Base-by-base conservation (phyloP, 2,113 vertebrate genomes). In the Colaptes auratus region DNA sequence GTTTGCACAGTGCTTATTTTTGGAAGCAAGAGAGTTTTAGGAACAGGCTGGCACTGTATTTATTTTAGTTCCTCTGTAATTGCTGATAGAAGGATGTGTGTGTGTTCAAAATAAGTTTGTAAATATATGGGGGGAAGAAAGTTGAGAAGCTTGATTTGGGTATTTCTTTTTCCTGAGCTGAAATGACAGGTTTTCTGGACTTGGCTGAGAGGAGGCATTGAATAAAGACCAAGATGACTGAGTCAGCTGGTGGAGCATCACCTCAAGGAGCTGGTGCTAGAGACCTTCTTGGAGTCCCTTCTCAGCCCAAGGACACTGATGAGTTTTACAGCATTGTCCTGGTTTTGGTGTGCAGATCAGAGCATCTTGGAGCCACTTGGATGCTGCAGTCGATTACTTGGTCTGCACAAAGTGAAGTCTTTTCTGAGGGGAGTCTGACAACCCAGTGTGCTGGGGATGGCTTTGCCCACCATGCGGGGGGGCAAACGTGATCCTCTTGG, bases 1-100 rank as follows among this genome's bases (percentile, higher is more conserved):
- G 91, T 96, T 97, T 96, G 95, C 48, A 39, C 39, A 70, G n/a
- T 69, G 60, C 56, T 92, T 96, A 88, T 95, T 97, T 96, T 93
- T 13, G 15, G 93, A 87, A 86, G 76, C 84, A 91, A 17, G 21
- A 77, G 46, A 86, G 30, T 65, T 96, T 94, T 73, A 84, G 88
- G 53, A 93, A 84, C 67, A 85, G 74, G 25, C 89, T 92, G 63
- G 48, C 67, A 42, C 84, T 94, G 28, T 92, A 79, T 87, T 94
- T 95, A 83, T 90, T 94, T 95, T 92, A 84, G 83, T 93, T 72
- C 35, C 74, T 79, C 90, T 95, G 1, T 96, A 95, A 94, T 96
- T 97, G 96, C 89, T 86, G 50, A 65, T 85, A 88, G 56, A 81
- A 81, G 52, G 65, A 81, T 75, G 25, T 7, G 20, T 80, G 11